Evolutionary conservation across 2,797 vertebrate genomes (phyloP).

Genomic region (Sphaeramia orbicularis): DNA sequence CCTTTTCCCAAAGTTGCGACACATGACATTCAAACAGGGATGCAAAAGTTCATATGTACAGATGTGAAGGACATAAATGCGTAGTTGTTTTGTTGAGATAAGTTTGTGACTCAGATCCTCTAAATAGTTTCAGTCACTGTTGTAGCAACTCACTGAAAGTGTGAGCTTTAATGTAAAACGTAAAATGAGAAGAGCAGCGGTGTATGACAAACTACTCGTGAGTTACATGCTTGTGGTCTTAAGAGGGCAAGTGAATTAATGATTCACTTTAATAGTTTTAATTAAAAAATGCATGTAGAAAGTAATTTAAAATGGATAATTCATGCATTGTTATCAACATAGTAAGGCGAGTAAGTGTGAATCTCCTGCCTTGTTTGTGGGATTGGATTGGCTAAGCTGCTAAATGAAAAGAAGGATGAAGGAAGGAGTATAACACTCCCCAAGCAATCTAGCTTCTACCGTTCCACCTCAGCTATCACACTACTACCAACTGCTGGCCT

Average conservation of each 20-base stretch:
- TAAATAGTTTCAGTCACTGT: slow-evolving; percentile 19
- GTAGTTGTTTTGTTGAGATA: background rate
- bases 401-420: slow-evolving; percentile 80
- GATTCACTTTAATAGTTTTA: slow-evolving; percentile 72
- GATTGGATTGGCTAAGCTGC: slow-evolving; percentile 81
- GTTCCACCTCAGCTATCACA: slow-evolving; percentile 81
- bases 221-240: slow-evolving; percentile 52
- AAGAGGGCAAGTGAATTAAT: slow-evolving; percentile 52
- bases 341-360: slow-evolving; percentile 56
- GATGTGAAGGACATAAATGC: background rate
- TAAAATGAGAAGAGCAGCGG: slow-evolving; percentile 24
- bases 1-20: background rate
- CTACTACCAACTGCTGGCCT: slow-evolving; percentile 74
- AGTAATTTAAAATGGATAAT: slow-evolving; percentile 75
- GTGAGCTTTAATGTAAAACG: slow-evolving; percentile 38
- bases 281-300: slow-evolving; percentile 67
- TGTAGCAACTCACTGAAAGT: slow-evolving; percentile 20
- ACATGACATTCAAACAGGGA: background rate
- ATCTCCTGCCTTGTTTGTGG: slow-evolving; percentile 59
- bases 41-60: background rate
- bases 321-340: slow-evolving; percentile 73
- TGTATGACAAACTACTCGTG: slow-evolving; percentile 51
- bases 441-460: slow-evolving; percentile 76
- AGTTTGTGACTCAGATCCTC: background rate
- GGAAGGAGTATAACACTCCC: slow-evolving; percentile 70